Evolutionary conservation across 2,113 vertebrate species (phyloP).

Genomic region (Trogon melanurus): DNA sequence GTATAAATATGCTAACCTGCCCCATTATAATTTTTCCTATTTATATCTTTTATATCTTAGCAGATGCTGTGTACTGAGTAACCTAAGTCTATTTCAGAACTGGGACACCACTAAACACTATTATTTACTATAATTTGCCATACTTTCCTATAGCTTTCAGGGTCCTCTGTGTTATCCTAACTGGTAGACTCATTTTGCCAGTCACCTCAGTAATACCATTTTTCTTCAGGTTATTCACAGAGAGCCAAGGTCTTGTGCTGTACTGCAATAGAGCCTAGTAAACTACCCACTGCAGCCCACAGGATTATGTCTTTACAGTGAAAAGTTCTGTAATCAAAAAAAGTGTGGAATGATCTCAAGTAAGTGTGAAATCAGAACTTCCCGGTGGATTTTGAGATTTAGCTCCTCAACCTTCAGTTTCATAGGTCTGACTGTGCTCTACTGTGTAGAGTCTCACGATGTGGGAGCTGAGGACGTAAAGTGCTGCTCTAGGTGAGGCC

Average conservation of each 20-base stretch:
- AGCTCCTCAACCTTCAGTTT: not conserved
- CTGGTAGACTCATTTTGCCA: not conserved
- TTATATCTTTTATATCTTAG: not conserved
- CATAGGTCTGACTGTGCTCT: not conserved
- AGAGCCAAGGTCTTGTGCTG: not conserved
- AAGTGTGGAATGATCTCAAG: not conserved
- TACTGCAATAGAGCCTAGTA: not conserved
- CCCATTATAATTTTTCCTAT: not conserved
- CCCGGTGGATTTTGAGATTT: not conserved
- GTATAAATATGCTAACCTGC: not conserved
- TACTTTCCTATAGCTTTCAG: not conserved
- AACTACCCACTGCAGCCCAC: not conserved
- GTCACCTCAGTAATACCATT: not conserved
- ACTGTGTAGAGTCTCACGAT: accelerated
- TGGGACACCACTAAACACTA: not conserved
- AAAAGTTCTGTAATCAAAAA: not conserved
- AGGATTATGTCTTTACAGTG: not conserved
- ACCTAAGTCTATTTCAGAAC: not conserved
- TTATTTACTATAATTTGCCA: not conserved
- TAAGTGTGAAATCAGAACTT: not conserved
- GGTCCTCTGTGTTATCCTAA: not conserved
- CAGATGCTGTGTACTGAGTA: not conserved
- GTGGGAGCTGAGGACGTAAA: not conserved
- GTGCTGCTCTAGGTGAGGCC: not conserved
- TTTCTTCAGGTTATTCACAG: not conserved